Percentiles rank a stretch among this genome's conserved stretches.
Evolutionary conservation across 1,140 invertebrate genomes (phyloP).

Genomic region (Cephus cinctus): DNA sequence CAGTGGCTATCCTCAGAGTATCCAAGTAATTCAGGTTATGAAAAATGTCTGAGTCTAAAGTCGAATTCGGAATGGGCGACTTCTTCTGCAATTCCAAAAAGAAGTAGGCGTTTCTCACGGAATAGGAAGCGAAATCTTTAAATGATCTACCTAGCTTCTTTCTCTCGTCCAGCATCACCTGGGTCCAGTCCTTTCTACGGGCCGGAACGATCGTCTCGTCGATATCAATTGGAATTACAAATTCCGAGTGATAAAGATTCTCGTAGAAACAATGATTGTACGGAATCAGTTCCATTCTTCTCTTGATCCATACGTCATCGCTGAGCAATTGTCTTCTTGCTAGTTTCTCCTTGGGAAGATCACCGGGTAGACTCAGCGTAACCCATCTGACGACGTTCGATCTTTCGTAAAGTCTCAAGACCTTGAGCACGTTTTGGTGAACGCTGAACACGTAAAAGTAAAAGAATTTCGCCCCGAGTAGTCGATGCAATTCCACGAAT

Average conservation of each 20-base stretch:
- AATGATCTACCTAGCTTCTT: slow-evolving; percentile 39
- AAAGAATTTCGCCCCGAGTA: slow-evolving; percentile 66
- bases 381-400: slow-evolving; percentile 57
- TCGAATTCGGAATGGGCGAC: slow-evolving; percentile 23
- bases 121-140: slow-evolving; percentile 61
- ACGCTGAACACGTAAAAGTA: slow-evolving; percentile 65
- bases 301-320: slow-evolving; percentile 66
- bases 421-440: slow-evolving; percentile 53
- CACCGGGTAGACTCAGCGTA: slow-evolving; percentile 57
- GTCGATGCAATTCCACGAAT: slow-evolving; percentile 68
- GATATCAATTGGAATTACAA: slow-evolving; percentile 68
- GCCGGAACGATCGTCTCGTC: slow-evolving; percentile 72
- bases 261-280: slow-evolving; percentile 77
- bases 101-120: slow-evolving; percentile 68
- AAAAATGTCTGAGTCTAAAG: slow-evolving; percentile 46
- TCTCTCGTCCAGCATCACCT: slow-evolving; percentile 47
- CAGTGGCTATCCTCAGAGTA: slow-evolving; percentile 56
- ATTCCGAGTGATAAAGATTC: slow-evolving; percentile 63
- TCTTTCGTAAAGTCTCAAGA: slow-evolving; percentile 60
- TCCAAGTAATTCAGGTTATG: slow-evolving; percentile 47
- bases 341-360: slow-evolving; percentile 45
- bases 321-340: slow-evolving; percentile 42
- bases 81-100: slow-evolving; percentile 50
- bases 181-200: slow-evolving; percentile 58
- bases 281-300: slow-evolving; percentile 69